Conservation (phyloP, 2,113 vertebrate species). For the Strix aluco region DNA sequence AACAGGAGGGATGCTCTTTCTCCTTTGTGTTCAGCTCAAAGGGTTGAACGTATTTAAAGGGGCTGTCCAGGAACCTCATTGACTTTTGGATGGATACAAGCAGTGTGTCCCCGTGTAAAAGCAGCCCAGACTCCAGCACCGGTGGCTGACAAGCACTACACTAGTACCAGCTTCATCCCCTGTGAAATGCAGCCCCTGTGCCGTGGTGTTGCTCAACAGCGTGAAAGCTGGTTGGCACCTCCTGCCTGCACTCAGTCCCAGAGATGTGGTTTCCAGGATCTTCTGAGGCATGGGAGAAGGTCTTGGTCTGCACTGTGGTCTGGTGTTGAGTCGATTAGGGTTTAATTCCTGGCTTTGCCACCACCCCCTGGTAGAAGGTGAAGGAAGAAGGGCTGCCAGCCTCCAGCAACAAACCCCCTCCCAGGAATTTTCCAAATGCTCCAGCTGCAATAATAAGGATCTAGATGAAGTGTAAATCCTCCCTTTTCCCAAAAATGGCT, state of each 20-base stretch:
- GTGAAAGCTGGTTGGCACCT: accelerated
- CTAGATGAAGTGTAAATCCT: neutral
- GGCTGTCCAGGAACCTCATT: neutral
- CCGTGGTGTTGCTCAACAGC: no score
- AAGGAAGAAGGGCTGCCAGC: neutral
- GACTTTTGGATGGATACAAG: neutral
- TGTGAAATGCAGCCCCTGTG: no score
- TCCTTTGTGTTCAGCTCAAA: neutral
- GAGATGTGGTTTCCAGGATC: no score
- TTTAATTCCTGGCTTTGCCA: neutral
- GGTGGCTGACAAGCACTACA: accelerated
- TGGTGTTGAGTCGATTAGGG: accelerated
- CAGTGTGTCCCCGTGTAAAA: neutral
- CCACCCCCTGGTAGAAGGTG: neutral
- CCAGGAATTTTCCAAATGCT: neutral
- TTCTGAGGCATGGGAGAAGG: neutral
- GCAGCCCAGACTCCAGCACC: neutral
- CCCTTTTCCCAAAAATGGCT: neutral
- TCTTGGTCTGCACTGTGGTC: neutral
- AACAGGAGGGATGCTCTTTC: neutral
- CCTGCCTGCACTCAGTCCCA: neutral
- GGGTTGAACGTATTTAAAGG: neutral
- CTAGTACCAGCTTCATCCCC: no score
- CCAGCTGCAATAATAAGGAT: no score
- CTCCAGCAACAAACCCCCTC: neutral